phyloP scores from a whole-genome alignment of 2,888 invertebrate genomes.

The Melanophora roralis region DNA sequence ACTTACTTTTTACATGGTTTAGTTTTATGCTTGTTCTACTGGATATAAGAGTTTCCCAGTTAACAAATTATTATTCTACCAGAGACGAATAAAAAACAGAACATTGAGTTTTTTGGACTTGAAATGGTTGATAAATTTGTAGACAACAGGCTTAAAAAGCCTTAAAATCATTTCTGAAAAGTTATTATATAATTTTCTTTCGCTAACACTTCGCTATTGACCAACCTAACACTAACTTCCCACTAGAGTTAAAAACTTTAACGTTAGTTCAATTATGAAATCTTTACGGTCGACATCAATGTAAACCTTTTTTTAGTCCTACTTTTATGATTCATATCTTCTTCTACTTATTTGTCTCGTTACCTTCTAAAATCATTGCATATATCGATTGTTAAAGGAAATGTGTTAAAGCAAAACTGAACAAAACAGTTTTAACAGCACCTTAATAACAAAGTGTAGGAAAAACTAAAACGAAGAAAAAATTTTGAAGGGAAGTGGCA shows the following conservation, averaged over 20 bases:
- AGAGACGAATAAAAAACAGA: no score
- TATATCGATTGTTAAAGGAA: background rate
- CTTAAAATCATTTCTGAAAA: no score
- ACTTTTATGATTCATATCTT: background rate
- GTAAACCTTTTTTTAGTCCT: slow-evolving; percentile 1
- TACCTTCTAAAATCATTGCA: slow-evolving; percentile 11
- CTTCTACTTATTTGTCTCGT: background rate
- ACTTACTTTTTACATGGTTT: background rate
- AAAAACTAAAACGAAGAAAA: background rate
- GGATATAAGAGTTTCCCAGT: no score
- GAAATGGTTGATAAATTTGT: no score
- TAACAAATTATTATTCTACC: no score
- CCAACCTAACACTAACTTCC: no score
- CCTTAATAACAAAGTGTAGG: slow-evolving; percentile 28
- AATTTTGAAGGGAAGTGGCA: slow-evolving; percentile 19
- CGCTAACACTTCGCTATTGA: no score
- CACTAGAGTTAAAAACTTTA: background rate
- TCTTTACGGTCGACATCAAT: slow-evolving; percentile 4
- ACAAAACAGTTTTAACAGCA: slow-evolving; percentile 9
- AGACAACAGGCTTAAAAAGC: no score
- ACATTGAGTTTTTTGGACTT: no score
- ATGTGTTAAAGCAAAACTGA: slow-evolving; percentile 1
- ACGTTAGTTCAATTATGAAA: background rate
- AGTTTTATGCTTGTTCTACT: background rate
- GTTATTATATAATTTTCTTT: no score